Evolutionary conservation across 2,113 vertebrate species (phyloP).

Genomic region (Sterrhoptilus dennistouni): DNA sequence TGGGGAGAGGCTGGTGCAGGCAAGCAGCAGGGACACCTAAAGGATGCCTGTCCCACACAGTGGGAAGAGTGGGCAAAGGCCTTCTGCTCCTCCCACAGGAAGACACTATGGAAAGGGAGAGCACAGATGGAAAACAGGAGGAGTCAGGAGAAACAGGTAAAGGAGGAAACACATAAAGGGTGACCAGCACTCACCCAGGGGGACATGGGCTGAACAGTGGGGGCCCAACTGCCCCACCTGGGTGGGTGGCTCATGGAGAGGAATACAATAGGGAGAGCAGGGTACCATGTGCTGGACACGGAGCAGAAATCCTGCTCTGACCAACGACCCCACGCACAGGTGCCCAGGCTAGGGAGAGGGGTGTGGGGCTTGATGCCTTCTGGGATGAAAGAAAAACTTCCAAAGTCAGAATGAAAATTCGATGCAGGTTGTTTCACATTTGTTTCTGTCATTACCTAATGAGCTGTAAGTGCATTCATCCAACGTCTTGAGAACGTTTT

Average conservation of each 20-base stretch:
- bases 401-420: not conserved
- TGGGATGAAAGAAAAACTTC: not conserved
- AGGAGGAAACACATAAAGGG: not conserved
- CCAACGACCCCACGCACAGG: accelerated
- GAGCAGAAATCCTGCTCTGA: accelerated
- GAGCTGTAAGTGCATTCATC: slow-evolving; percentile 30
- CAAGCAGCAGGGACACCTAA: accelerated
- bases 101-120: not conserved
- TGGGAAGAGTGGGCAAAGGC: not conserved
- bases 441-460: not conserved
- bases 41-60: not conserved
- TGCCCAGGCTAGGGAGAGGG: accelerated
- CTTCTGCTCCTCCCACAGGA: not conserved
- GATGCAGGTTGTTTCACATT: not conserved
- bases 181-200: not conserved
- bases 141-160: not conserved
- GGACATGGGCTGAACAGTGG: not conserved
- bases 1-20: not conserved
- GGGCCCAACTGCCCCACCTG: accelerated
- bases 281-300: accelerated
- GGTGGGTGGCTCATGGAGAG: accelerated
- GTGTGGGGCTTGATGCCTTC: not conserved
- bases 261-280: accelerated
- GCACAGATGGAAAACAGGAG: not conserved
- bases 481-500: not conserved